Percentiles rank a stretch among this genome's conserved stretches.
phyloP scores from a whole-genome alignment of 2,113 vertebrate genomes.

The Cercocebus atys region DNA sequence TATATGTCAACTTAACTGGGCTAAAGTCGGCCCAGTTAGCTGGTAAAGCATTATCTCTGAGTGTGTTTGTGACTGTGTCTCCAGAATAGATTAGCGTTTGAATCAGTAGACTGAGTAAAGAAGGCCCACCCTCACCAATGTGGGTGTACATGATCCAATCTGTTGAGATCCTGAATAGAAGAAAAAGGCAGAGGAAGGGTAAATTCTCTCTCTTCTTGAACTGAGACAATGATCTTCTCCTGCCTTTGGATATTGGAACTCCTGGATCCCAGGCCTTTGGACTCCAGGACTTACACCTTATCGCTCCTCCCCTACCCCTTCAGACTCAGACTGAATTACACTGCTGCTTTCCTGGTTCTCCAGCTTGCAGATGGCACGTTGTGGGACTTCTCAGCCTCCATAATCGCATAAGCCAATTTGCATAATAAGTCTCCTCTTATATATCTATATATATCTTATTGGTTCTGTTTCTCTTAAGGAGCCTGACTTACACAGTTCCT shows the following conservation, averaged over 20 bases:
- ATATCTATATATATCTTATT: neutral
- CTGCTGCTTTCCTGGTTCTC: neutral
- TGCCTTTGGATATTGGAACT: neutral
- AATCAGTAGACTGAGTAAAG: neutral
- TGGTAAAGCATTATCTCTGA: neutral
- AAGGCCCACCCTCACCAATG: neutral
- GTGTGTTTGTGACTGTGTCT: neutral
- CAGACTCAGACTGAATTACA: neutral
- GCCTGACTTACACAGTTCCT: neutral
- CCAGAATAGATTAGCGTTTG: neutral
- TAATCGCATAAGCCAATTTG: neutral
- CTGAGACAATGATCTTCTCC: neutral
- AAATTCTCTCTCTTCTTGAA: neutral
- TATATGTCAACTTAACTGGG: neutral
- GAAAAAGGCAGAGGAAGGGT: neutral
- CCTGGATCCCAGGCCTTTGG: neutral
- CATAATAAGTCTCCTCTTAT: neutral
- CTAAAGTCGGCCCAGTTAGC: neutral
- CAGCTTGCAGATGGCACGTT: neutral
- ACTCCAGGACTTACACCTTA: neutral
- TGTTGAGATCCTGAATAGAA: neutral
- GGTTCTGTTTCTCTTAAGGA: neutral
- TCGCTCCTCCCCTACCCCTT: neutral
- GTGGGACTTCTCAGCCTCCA: neutral
- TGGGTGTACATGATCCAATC: neutral